Conservation (phyloP, 2,888 invertebrate genomes). For the Drosophila prostipennis region DNA sequence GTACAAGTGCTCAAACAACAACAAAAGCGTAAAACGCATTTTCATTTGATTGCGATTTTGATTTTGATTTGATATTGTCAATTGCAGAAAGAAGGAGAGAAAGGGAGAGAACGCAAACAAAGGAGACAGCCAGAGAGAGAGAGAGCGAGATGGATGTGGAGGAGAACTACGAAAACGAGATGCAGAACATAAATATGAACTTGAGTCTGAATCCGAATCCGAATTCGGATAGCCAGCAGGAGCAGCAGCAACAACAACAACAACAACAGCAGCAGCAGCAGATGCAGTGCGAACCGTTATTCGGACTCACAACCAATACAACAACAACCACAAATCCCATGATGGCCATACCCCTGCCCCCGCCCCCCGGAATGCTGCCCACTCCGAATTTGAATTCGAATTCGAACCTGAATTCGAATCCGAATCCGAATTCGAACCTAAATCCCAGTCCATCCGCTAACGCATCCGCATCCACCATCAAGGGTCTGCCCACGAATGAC, state of each 20-base stretch:
- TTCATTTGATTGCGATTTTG: constrained; percentile 42
- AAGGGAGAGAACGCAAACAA: constrained; percentile 10
- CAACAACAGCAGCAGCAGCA: constrained; percentile 57
- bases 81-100: constrained; percentile 26
- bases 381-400: constrained; percentile 15
- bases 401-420: constrained; percentile 2
- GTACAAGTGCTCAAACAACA: constrained; percentile 38
- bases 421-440: constrained; percentile 10
- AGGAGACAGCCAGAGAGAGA: background rate
- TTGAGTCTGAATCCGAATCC: constrained; percentile 29
- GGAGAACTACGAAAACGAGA: constrained; percentile 65
- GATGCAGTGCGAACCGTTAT: constrained; percentile 71
- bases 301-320: constrained; percentile 67
- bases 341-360: constrained; percentile 73
- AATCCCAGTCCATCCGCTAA: constrained; percentile 24
- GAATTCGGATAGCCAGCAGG: constrained; percentile 13
- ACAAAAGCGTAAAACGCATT: constrained; percentile 68
- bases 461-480: constrained; percentile 20
- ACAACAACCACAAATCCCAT: constrained; percentile 75
- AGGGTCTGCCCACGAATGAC: constrained; percentile 76
- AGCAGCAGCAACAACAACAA: constrained; percentile 19
- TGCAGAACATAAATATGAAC: constrained; percentile 20
- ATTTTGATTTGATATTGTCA: constrained; percentile 32
- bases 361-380: constrained; percentile 56
- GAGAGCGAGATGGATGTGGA: constrained; percentile 64